Evolutionary conservation across 2,797 vertebrate genomes (phyloP).

Genomic region (Girardinus metallicus): DNA sequence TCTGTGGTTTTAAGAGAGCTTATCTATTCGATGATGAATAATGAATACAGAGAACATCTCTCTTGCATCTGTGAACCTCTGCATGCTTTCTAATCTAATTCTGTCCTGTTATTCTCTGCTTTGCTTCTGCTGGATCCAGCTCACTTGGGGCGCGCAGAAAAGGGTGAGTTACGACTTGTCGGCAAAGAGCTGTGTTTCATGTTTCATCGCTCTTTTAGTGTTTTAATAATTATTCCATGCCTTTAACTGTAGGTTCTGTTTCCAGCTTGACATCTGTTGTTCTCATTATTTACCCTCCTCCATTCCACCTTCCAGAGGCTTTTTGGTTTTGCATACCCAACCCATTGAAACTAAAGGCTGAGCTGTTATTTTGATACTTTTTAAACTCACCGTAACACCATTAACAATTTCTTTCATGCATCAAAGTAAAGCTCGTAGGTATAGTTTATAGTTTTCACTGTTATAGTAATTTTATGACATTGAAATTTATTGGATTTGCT

Average conservation of each 20-base stretch:
- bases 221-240: constrained; percentile 12
- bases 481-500: constrained; percentile 4
- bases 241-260: constrained; percentile 2
- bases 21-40: not conserved
- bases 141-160: constrained; percentile 79
- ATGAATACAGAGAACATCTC: not conserved
- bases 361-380: constrained; percentile 5
- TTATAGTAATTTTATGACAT: not conserved
- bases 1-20: not conserved
- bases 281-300: constrained; percentile 7
- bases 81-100: constrained; percentile 61
- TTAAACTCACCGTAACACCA: constrained; percentile 14
- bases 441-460: constrained; percentile 5
- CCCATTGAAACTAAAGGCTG: constrained; percentile 8
- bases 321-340: constrained; percentile 34
- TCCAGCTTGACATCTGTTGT: constrained; percentile 14
- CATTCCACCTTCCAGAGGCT: constrained; percentile 10
- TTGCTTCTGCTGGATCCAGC: constrained; percentile 70
- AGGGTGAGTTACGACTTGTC: constrained; percentile 74
- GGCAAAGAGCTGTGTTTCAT: constrained; percentile 58
- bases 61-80: constrained; percentile 36
- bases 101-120: constrained; percentile 69
- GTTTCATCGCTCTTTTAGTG: constrained; percentile 27
- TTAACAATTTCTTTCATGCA: not conserved
- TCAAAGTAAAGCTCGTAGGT: constrained; percentile 4